Evolutionary conservation across 2,888 invertebrate genomes (phyloP).

Genomic region (Scaptomyza parva): DNA sequence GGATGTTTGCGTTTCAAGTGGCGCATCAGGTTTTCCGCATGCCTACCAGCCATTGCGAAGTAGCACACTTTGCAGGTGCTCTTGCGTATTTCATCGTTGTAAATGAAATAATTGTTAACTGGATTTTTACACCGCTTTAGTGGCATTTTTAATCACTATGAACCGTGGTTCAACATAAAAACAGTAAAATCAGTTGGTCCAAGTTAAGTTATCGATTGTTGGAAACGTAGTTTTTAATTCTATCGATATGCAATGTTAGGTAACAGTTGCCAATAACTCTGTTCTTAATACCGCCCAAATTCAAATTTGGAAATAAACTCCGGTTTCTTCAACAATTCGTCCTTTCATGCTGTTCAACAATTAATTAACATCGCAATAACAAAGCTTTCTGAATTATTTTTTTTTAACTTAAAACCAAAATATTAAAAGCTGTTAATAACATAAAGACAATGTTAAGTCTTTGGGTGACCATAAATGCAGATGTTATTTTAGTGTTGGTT

Average conservation of each 20-base stretch:
- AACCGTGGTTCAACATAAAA: neutral
- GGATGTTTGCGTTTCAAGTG: conserved; percentile 65
- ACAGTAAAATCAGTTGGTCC: neutral
- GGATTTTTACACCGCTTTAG: conserved; percentile 49
- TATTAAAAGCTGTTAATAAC: neutral
- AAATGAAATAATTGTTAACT: conserved; percentile 57
- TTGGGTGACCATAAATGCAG: conserved; percentile 4
- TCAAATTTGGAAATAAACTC: neutral
- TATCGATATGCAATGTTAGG: neutral
- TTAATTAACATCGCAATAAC: neutral
- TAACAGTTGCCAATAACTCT: neutral
- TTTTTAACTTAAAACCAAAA: too few relatives aligned
- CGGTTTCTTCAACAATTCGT: neutral
- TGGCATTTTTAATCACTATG: conserved; percentile 38
- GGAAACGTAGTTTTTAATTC: neutral
- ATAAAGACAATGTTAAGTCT: neutral
- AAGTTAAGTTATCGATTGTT: neutral
- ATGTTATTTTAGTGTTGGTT: neutral
- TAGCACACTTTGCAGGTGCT: conserved; percentile 60
- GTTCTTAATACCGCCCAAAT: neutral
- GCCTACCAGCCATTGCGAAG: conserved; percentile 64
- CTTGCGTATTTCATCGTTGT: conserved; percentile 62
- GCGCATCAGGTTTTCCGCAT: conserved; percentile 66
- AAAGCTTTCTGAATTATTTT: too few relatives aligned
- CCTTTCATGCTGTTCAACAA: neutral